Base-by-base conservation (phyloP, 2,888 invertebrate genomes). In the Lymantria dispar region DNA sequence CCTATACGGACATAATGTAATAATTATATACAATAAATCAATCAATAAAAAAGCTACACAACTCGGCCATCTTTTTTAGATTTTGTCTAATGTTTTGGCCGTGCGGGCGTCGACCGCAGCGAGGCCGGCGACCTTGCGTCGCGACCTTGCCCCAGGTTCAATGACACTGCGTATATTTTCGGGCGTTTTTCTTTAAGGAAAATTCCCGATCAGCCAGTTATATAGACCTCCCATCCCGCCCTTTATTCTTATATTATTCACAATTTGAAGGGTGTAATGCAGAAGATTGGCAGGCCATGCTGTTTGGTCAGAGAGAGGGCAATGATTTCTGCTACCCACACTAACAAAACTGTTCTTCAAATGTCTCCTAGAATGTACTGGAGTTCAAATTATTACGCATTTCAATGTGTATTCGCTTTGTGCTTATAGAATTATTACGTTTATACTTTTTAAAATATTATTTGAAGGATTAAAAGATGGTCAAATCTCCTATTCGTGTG, bases 111-210 rank as follows among this genome's bases (percentile, higher is more conserved):
- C 60, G 74, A 74, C 70, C 78, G 74, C 43, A 50, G 65, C 48
- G 58, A 70, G 86, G 78, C 50, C 83, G 77, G 64, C 72, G 76
- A 87, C 87, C 87, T 85, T 85, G 83, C 63, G 14, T 15, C 48
- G 42, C 83, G 88, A 87, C 89, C 89, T 89, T 89, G 87, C 66
- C 57, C 31, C 44, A 53, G 66, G 85, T 79, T 76, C 81, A 72
- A 74, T 70, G 80, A 78, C 84, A 74, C 43, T 59, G 59, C 62
- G 58, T 70, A 72, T 81, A 84, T 86, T 87, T 87, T 86, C 83
- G 80, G 81, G 70, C 75, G 78, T 83, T 87, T 87, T 87, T 87
- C 86, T 85, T 79, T 64, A 74, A 81, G 83, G 85, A 87, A 88
- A 88, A 86, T 83, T 81, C 65, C 52, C 63, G 65, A 70, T 64